phyloP scores from a whole-genome alignment of 30 jellyfish, hydroid and myxozoan genomes.

The Sanderia malayensis region DNA sequence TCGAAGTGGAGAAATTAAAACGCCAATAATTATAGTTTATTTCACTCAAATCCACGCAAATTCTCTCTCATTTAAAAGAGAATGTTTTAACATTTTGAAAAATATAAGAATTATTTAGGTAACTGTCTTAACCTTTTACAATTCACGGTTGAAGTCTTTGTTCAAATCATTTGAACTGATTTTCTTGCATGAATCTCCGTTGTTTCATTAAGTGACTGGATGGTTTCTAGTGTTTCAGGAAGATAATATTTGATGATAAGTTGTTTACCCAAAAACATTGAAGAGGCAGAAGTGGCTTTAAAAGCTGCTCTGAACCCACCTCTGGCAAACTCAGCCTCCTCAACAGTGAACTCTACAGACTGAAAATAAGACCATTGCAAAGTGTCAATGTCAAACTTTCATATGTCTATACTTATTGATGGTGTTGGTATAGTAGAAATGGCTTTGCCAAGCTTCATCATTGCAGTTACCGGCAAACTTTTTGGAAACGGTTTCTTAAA shows the following conservation, averaged over 20 bases:
- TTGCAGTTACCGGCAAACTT: conserved; percentile 19
- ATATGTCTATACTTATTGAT: background rate
- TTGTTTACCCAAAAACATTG: background rate
- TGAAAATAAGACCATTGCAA: conserved; percentile 13
- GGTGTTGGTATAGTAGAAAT: conserved; percentile 8
- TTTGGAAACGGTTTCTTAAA: background rate
- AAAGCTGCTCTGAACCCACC: conserved; percentile 53
- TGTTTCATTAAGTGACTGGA: conserved; percentile 8
- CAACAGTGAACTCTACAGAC: background rate
- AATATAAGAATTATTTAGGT: no score
- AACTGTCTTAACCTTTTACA: no score
- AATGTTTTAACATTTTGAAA: no score
- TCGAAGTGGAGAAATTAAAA: no score
- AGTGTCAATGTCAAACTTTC: conserved; percentile 24
- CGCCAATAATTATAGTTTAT: no score
- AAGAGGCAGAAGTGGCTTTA: conserved; percentile 17
- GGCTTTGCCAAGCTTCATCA: conserved; percentile 30
- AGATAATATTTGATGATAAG: conserved; percentile 14
- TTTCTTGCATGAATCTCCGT: conserved; percentile 23
- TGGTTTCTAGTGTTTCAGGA: conserved; percentile 10
- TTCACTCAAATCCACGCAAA: no score
- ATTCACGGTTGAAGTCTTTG: no score
- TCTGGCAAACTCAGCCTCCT: conserved; percentile 6
- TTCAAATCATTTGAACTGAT: conserved; percentile 54
- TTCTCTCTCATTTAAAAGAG: no score